A percentile compares a stretch with the other conserved stretches of the same genome.
Conservation (phyloP, 2,888 invertebrate genomes). For the Metopia argyrocephala region DNA sequence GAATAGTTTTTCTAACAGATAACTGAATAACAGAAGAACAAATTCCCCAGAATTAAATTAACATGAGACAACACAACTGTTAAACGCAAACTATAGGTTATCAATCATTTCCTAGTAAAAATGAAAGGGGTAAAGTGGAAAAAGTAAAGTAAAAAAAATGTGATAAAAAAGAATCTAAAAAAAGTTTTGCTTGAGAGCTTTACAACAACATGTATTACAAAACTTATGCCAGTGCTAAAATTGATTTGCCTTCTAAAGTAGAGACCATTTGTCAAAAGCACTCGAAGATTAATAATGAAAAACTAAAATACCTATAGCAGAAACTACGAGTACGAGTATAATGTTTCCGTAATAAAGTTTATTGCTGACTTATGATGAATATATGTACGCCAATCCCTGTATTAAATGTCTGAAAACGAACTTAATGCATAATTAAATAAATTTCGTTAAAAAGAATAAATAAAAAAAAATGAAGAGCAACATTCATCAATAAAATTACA, state of each 20-base stretch:
- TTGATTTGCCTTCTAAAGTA: not conserved
- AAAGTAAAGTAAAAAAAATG: not conserved
- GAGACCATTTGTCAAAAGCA: slow-evolving; percentile 19
- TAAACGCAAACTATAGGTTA: not conserved
- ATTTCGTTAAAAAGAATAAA: no score
- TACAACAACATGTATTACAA: not conserved
- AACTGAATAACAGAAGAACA: not conserved
- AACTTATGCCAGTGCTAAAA: not conserved
- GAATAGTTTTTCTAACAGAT: not conserved
- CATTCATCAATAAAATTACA: no score
- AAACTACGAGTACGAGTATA: not conserved
- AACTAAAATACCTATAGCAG: not conserved
- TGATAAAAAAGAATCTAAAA: not conserved
- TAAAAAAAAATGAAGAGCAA: no score
- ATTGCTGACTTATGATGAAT: no score
- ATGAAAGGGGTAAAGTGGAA: not conserved
- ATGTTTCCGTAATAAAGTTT: not conserved
- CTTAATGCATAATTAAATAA: no score
- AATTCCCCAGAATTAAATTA: slow-evolving; percentile 4
- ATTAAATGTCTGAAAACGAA: no score
- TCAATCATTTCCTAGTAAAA: not conserved
- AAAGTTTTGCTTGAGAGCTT: not conserved
- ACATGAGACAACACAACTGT: not conserved
- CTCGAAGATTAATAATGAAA: not conserved
- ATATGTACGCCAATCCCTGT: no score